phyloP scores from a whole-genome alignment of 2,888 invertebrate genomes.

The Pycnomerus fuliginosus region DNA sequence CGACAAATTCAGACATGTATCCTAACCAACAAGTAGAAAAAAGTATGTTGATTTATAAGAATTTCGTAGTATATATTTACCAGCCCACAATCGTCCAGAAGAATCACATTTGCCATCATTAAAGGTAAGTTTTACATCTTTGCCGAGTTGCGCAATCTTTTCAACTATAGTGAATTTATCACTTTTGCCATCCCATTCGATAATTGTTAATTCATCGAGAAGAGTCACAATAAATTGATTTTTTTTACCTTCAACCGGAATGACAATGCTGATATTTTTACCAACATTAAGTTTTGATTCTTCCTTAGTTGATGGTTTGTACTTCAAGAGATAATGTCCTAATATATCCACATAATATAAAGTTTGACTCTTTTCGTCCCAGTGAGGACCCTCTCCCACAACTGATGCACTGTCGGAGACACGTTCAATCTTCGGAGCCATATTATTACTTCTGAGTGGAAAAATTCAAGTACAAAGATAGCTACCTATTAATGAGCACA shows the following conservation, averaged over 20 bases:
- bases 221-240: conserved; percentile 66
- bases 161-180: conserved; percentile 55
- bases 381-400: conserved; percentile 51
- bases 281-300: not conserved
- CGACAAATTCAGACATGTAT: no score
- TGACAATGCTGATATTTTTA: conserved; percentile 51
- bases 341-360: conserved; percentile 62
- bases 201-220: conserved; percentile 59
- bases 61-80: conserved; percentile 23
- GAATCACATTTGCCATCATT: conserved; percentile 83
- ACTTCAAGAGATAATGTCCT: not conserved
- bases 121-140: conserved; percentile 56
- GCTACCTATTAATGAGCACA: no score
- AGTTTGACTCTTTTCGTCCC: conserved; percentile 60
- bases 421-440: not conserved
- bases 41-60: no score
- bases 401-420: not conserved
- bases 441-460: no score
- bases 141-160: conserved; percentile 60
- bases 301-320: conserved; percentile 1
- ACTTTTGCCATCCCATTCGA: conserved; percentile 66
- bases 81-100: conserved; percentile 65
- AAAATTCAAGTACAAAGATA: no score
- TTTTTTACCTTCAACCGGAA: conserved; percentile 62
- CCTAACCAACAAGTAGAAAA: no score